Evolutionary conservation across 2,797 vertebrate species (phyloP).

Genomic region (Periophthalmus magnuspinnatus): DNA sequence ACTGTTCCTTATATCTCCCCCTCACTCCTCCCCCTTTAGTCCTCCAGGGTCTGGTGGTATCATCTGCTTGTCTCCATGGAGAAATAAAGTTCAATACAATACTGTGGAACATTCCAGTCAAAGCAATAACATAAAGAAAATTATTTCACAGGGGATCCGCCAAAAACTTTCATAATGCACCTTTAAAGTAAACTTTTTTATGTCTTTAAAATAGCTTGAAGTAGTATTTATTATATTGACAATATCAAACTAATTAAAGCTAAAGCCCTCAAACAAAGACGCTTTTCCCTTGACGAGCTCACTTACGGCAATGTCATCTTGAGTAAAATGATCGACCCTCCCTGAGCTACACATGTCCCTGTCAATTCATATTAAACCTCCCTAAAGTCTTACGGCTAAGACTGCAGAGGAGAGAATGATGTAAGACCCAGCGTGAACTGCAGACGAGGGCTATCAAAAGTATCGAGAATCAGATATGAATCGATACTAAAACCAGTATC

Average conservation of each 20-base stretch:
- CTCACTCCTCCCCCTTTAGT: too few species aligned
- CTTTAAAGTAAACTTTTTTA: too few species aligned
- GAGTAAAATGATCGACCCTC: slow-evolving; percentile 34
- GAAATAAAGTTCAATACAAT: too few species aligned
- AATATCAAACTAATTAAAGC: slow-evolving; percentile 1
- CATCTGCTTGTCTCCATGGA: too few species aligned
- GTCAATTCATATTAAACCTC: slow-evolving; percentile 54
- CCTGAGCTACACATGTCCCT: slow-evolving; percentile 45
- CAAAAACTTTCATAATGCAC: too few species aligned
- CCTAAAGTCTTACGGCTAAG: neutral
- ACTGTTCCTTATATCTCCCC: too few species aligned
- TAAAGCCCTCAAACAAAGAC: slow-evolving; percentile 1
- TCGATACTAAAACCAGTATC: too few species aligned
- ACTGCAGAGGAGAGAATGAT: slow-evolving; percentile 12
- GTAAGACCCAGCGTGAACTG: neutral
- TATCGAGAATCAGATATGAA: too few species aligned
- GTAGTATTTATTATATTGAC: neutral
- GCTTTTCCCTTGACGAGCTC: neutral
- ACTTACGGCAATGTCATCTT: neutral
- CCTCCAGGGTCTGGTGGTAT: too few species aligned
- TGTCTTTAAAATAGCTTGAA: neutral
- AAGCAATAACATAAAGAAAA: too few species aligned
- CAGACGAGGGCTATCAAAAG: neutral
- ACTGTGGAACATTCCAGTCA: too few species aligned
- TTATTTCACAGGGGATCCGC: too few species aligned